Evolutionary conservation across 30 jellyfish, hydroid and myxozoan genomes (phyloP).

Genomic region (Turritopsis rubra): DNA sequence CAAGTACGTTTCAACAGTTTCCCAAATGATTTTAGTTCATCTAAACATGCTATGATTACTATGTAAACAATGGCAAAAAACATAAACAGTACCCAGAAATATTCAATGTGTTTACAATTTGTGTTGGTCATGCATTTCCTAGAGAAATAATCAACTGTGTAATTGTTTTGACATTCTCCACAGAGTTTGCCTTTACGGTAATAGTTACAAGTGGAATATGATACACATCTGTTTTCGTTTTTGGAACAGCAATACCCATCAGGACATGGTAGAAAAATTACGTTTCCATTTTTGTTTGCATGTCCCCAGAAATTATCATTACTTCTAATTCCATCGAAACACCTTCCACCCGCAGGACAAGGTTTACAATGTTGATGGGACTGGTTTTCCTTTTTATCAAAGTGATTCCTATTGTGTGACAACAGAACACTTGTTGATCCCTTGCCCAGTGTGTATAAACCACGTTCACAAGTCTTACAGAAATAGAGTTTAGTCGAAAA

Average conservation of each 20-base stretch:
- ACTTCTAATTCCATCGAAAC: not conserved
- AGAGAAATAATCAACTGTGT: slow-evolving; percentile 24
- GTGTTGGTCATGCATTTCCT: slow-evolving; percentile 7
- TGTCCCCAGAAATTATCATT: slow-evolving; percentile 9
- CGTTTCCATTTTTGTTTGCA: not conserved
- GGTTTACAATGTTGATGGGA: not conserved
- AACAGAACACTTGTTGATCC: not conserved
- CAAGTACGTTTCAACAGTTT: not conserved
- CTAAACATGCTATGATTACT: not conserved
- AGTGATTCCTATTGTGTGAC: not conserved
- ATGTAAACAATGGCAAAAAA: not conserved
- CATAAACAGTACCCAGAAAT: not conserved
- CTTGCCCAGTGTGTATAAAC: not conserved
- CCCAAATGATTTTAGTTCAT: not conserved
- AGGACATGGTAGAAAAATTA: slow-evolving; percentile 4
- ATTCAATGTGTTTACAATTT: slow-evolving; percentile 20
- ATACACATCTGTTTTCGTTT: slow-evolving; percentile 14
- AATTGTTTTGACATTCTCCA: slow-evolving; percentile 21
- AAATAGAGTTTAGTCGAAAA: not conserved
- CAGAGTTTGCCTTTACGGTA: slow-evolving; percentile 32
- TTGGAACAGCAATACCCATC: not conserved
- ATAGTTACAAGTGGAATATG: slow-evolving; percentile 14
- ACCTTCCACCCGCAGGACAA: slow-evolving; percentile 3
- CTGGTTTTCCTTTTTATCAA: not conserved
- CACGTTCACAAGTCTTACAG: not conserved